These are phyloP conservation scores for Campoplex capitator DNA, from an alignment of 2,888 invertebrate species.

Conservation along the genomic window DNA sequence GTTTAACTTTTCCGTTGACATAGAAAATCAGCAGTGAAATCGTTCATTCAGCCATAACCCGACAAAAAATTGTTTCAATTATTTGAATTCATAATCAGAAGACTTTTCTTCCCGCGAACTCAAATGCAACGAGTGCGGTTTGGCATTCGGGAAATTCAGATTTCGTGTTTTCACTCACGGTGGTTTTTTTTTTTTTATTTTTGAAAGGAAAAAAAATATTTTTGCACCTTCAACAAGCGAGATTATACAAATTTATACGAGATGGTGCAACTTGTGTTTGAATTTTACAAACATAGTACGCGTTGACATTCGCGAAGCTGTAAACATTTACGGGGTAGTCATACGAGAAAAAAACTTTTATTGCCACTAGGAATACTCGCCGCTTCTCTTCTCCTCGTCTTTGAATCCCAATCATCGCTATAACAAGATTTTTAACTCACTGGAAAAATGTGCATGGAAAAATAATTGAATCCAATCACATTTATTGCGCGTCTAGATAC, in stretches of 20 bases:
- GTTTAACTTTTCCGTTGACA: too few relatives aligned
- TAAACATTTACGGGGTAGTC: constrained; percentile 65
- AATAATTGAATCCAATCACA: background rate
- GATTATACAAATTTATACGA: constrained; percentile 3
- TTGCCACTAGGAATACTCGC: constrained; percentile 69
- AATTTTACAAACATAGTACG: constrained; percentile 19
- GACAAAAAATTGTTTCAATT: background rate
- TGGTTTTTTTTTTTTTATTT: background rate
- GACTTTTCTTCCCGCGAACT: background rate
- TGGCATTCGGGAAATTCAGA: constrained; percentile 38
- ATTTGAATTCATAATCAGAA: background rate
- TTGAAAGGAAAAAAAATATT: background rate
- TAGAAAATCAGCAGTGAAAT: constrained; percentile 28
- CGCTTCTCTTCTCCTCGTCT: constrained; percentile 53
- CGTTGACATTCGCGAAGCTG: constrained; percentile 68
- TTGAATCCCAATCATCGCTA: constrained; percentile 7
- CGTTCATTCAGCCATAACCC: background rate
- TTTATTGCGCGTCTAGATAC: background rate
- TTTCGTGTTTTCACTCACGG: background rate
- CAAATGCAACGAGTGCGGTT: constrained; percentile 46
- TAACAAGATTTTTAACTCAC: background rate
- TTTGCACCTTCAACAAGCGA: background rate
- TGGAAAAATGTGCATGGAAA: background rate
- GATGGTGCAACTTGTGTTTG: background rate
- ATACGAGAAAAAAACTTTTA: constrained; percentile 71